Conservation (phyloP, 2,888 invertebrate species). For the Spilosoma lubricipeda region DNA sequence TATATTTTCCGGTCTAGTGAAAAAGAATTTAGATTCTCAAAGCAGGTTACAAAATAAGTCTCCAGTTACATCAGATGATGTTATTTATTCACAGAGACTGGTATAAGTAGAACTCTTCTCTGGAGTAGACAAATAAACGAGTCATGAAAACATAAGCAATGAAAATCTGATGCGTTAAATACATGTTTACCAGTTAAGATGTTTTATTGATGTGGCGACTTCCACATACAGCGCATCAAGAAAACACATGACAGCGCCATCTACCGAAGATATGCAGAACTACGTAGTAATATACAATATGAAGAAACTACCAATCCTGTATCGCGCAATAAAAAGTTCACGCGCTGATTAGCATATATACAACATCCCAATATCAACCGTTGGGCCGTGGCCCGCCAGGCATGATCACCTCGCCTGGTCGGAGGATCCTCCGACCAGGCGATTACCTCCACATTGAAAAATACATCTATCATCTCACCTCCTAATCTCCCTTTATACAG, state of each 20-base stretch:
- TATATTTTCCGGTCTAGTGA: slow-evolving; percentile 24
- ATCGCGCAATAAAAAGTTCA: too few relatives aligned
- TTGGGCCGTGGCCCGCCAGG: too few relatives aligned
- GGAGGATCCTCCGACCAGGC: too few relatives aligned
- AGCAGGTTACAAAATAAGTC: slow-evolving; percentile 30
- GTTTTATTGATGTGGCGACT: slow-evolving; percentile 10
- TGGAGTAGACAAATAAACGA: slow-evolving; percentile 28
- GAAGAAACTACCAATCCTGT: too few relatives aligned
- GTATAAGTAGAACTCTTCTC: slow-evolving; percentile 18
- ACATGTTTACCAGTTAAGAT: slow-evolving; percentile 21
- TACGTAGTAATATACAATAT: too few relatives aligned
- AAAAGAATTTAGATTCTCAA: slow-evolving; percentile 32
- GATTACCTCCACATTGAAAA: too few relatives aligned
- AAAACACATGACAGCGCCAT: too few relatives aligned
- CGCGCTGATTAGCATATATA: too few relatives aligned
- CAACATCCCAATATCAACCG: too few relatives aligned
- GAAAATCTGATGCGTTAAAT: slow-evolving; percentile 16
- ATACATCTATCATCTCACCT: neutral
- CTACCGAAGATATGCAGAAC: too few relatives aligned
- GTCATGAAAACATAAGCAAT: slow-evolving; percentile 30
- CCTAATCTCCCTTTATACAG: slow-evolving; percentile 6
- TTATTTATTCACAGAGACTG: neutral
- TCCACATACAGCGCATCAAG: too few relatives aligned
- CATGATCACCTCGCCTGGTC: too few relatives aligned
- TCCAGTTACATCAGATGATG: slow-evolving; percentile 5